Percentiles rank a stretch among this genome's conserved stretches.
Evolutionary conservation across 2,888 invertebrate genomes (phyloP).

Genomic region (Apotomis turbidana): DNA sequence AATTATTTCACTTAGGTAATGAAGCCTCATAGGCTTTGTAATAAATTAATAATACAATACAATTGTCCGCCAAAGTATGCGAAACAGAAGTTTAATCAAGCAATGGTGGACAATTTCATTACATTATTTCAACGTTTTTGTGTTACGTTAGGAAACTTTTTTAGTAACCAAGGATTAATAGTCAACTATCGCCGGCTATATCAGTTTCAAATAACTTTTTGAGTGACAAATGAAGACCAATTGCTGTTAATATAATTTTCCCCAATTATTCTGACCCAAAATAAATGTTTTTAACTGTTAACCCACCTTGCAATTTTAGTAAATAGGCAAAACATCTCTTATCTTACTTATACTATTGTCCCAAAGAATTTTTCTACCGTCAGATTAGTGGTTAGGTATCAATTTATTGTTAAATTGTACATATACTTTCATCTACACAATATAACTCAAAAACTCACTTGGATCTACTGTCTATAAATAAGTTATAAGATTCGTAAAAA

Average conservation of each 20-base stretch:
- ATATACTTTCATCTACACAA: conserved; percentile 58
- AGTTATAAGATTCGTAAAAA: conserved; percentile 39
- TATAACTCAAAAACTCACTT: conserved; percentile 49
- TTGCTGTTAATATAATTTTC: not conserved
- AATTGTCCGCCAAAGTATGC: too few relatives aligned
- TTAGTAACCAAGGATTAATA: not conserved
- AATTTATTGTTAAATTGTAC: conserved; percentile 52
- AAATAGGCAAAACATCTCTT: not conserved
- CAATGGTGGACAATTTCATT: too few relatives aligned
- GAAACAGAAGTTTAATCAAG: too few relatives aligned
- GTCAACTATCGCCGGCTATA: not conserved
- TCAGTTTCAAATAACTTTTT: not conserved
- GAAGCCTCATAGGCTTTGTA: too few relatives aligned
- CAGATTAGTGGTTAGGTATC: conserved; percentile 16
- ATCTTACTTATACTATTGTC: conserved; percentile 15
- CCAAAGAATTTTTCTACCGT: conserved; percentile 10
- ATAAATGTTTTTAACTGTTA: too few relatives aligned
- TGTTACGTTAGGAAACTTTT: too few relatives aligned
- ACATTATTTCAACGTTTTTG: too few relatives aligned
- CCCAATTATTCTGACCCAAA: too few relatives aligned
- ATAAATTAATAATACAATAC: too few relatives aligned
- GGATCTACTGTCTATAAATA: conserved; percentile 52
- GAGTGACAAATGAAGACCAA: not conserved
- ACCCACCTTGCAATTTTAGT: not conserved
- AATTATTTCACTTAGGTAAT: too few relatives aligned